Conservation (phyloP, 2,888 invertebrate species). For the Pyrrhia umbra region DNA sequence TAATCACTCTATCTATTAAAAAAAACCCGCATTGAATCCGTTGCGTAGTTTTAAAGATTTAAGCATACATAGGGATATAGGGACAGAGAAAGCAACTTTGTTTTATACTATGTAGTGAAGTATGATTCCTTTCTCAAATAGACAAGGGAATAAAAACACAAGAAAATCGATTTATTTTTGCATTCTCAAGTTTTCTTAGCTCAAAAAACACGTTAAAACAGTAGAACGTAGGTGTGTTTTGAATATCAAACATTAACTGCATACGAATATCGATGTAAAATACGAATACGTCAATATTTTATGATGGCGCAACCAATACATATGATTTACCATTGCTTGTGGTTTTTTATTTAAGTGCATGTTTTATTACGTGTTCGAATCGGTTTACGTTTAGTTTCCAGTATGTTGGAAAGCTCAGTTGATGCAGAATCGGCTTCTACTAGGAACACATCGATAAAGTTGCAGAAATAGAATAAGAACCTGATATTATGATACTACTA, state of each 20-base stretch:
- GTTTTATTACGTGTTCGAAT: constrained; percentile 20
- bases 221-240: constrained; percentile 30
- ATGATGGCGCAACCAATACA: constrained; percentile 38
- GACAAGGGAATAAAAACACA: background rate
- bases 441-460: constrained; percentile 12
- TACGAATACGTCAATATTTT: constrained; percentile 53
- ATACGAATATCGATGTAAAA: constrained; percentile 35
- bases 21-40: too few species aligned
- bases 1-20: too few species aligned
- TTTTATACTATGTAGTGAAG: too few species aligned
- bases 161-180: constrained; percentile 3
- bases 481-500: background rate
- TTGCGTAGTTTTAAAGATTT: too few species aligned
- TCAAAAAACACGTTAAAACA: constrained; percentile 10
- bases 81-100: too few species aligned
- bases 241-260: constrained; percentile 48
- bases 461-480: constrained; percentile 12
- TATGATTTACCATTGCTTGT: constrained; percentile 31
- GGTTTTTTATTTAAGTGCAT: constrained; percentile 43
- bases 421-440: background rate
- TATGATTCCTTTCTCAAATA: background rate
- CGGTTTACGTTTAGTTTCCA: constrained; percentile 15
- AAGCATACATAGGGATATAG: too few species aligned
- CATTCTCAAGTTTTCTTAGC: constrained; percentile 9
- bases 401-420: constrained; percentile 14